Base-by-base conservation (phyloP, 2,797 vertebrate species). In the Ambastaia sidthimunki region DNA sequence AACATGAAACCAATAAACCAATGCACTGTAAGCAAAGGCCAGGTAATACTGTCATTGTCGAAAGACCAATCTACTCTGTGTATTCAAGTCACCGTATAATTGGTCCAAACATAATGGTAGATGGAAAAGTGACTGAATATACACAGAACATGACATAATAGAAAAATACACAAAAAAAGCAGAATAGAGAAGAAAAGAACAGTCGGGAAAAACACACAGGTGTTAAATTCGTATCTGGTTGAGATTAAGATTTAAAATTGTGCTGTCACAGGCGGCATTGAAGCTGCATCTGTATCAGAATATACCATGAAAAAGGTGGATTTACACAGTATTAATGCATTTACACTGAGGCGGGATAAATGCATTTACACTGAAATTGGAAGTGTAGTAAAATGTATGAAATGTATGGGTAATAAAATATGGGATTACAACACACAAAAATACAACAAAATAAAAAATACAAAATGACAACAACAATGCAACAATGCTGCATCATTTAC, bases 51-150 rank as follows among this genome's bases (percentile, higher is more conserved):
- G 9, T 31, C 7, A 76, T 1, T 60, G 71, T 23, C 63, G 19
- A 69, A 34, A 73, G 28, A 23, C 68, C 31, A 80, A 66, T 28
- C 3, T 0, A 0, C 9, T 66, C 18, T 65, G 12, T 50, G 60
- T 74, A 65, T 66, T 66, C 28, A 67, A 67, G 48, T 55, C 74
- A 67, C 19, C 9, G 16, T 25, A 66, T 76, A 55, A 76, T 55
- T 55, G 50, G 65, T 55, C 1, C 28, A n/a, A 44, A 34, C 50
- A 66, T 11, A 66, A 74, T 65, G 72, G 60, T n/a, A 65, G 18
- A 74, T 52, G 60, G 25, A 48, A 74, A 10, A 50, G 18, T 74
- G 57, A 31, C 44, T 74, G n/a, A 75, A 75, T 23, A 75, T 23
- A 60, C 23, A 65, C 28, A 7, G 15, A 66, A 54, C 28, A 75